Base-by-base conservation (phyloP, 2,888 invertebrate genomes). In the Pharmacophagus antenor region DNA sequence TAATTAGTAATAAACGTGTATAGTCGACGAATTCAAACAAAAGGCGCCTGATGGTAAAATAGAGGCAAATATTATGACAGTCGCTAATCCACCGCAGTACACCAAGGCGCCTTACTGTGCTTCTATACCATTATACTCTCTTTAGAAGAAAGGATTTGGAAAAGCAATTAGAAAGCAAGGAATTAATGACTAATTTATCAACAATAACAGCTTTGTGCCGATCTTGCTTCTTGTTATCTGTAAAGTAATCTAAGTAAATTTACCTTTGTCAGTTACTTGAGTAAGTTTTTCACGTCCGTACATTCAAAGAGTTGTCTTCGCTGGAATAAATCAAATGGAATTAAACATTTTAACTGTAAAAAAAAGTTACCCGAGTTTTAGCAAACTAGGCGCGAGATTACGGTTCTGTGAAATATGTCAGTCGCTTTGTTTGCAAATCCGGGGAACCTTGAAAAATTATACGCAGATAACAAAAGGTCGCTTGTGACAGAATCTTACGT, bases 391-490 rank as follows among this genome's bases (percentile, higher is more conserved):
- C 58, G 25, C 58, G 47, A 58, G 58, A 53, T 58, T 53, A 58
- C 53, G 23, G 23, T 15, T 37, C 48, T 20, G 41, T 58, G 53
- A 58, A 58, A 58, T 53, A 58, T 58, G 22, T 41, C 23, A 58
- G 20, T 25, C 58, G 41, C 58, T 58, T 58, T 58, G 53, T 58
- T 58, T 41, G 53, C 22, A 52, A 58, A 53, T 58, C 53, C 58
- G 6, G 47, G 53, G 47, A n/a, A 17, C 52, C 47, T 25, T 53
- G 52, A 53, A 48, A 52, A 52, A 52, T 47, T 23, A 46, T 15
- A 41, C 25, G 22, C 52, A 37, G 52, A 53, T 58, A 52, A 52
- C 18, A n/a, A 47, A 17, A 55, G 22, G 52, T 17, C 44, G 23
- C 18, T 44, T 18, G 53, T n/a, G 23, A 54, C n/a, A n/a, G 18